These are phyloP conservation scores for Geophilus truncorum DNA, from an alignment of 2,888 invertebrate species.

Conservation along the genomic window DNA sequence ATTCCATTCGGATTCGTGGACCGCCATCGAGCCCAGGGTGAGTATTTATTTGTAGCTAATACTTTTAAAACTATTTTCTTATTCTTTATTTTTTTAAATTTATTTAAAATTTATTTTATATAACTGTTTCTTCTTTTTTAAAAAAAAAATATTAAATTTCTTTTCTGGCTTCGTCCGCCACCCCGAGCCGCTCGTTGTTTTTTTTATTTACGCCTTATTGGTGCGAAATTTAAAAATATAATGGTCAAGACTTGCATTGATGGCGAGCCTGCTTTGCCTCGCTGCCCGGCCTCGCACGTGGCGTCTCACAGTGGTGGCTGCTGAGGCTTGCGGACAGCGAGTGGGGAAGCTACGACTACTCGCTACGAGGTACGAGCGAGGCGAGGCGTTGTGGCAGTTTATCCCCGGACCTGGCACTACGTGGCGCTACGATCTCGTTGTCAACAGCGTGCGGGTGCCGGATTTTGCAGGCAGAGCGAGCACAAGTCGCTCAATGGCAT, in stretches of 20 bases:
- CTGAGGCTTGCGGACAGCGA: conserved; percentile 15
- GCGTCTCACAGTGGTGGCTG: conserved; percentile 9
- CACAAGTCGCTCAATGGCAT: conserved; percentile 17
- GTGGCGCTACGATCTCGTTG: conserved; percentile 27
- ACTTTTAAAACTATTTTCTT: no score
- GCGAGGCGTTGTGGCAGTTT: background rate
- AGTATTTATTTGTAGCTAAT: no score
- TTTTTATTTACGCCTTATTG: no score
- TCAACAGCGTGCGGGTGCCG: conserved; percentile 20
- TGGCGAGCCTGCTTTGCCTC: background rate
- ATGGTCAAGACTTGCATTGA: background rate
- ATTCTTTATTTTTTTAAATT: no score
- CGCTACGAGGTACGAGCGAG: no score
- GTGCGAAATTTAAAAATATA: no score
- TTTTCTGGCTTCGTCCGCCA: no score
- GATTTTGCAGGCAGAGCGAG: conserved; percentile 13
- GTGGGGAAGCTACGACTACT: conserved; percentile 5
- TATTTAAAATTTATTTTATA: no score
- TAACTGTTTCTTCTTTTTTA: no score
- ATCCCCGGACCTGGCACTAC: conserved; percentile 16
- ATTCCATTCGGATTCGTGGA: conserved; percentile 33
- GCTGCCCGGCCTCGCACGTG: conserved; percentile 16
- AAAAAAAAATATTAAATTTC: no score
- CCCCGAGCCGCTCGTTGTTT: no score
- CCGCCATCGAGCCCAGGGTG: conserved; percentile 31